Evolutionary conservation across 2,888 invertebrate species (phyloP), one percentile per base, ranked within the genome.

Genomic region (Tenodera sinensis): DNA sequence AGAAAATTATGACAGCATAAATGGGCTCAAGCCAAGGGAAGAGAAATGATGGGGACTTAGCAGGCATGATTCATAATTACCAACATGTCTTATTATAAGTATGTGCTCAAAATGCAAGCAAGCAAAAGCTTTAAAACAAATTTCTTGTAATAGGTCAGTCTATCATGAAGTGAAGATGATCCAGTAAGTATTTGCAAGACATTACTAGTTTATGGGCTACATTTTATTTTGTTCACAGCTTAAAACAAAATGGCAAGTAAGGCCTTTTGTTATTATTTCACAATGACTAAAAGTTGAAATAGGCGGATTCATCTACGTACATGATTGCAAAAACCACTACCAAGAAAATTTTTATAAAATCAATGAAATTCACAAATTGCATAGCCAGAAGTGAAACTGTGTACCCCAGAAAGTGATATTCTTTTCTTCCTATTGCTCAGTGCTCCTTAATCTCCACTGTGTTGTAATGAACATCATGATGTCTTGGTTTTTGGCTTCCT

Each of bases 401-500:
- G 86, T 81, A 86, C 86, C 86, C 86, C 86, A 86, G 81, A 71
- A 71, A 25, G 54, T 71, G 54, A 86, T 71, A 81, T 81, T 30
- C 7, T 84, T 85, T 86, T 81, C 81, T 86, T 86, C 81, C 28
- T 86, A 71, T 81, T 86, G 86, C 86, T 81, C 25, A 20, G 28
- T 86, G 54, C 81, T 47, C 86, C 28, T 28, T 81, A 81, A 84
- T 30, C 28, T 83, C 42, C 27, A 12, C 71, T 87, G 87, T 27
- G 12, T 25, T 30, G n/a, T 42, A n/a, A 12, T 34, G n/a, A 25
- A 30, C 89, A 90, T 90, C 90, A 90, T 30, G 90, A 89, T 30
- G 71, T 42, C 83, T 90, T 90, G 83, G 88, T 86, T 83, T 89
- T 90, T 71, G 87, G 89, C 85, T 89, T 90, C 28, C 90, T 90